A percentile compares a stretch with the other conserved stretches of the same genome.
Evolutionary conservation across 2,113 vertebrate species (phyloP).

Genomic region (Halcyon malimbica): DNA sequence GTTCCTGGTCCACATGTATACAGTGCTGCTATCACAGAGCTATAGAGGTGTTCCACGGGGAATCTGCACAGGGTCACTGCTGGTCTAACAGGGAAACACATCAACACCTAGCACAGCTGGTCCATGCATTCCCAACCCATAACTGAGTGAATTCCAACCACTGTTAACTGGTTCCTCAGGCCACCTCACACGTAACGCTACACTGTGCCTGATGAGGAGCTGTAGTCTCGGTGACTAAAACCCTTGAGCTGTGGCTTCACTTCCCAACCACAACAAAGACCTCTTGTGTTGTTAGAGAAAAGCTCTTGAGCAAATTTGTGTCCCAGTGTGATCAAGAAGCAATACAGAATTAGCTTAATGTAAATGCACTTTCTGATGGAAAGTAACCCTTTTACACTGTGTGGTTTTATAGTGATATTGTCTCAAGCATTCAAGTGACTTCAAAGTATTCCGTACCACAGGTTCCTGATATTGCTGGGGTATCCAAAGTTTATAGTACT

Average conservation of each 20-base stretch:
- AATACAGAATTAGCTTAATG: not conserved
- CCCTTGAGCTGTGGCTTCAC: not conserved
- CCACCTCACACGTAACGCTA: not conserved
- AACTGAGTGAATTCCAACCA: not conserved
- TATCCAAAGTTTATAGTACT: constrained; percentile 91
- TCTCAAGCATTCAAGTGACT: not conserved
- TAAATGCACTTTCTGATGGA: not conserved
- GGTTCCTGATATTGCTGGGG: constrained; percentile 75
- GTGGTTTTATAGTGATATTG: not conserved
- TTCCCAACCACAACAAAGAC: not conserved
- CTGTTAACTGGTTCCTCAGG: not conserved
- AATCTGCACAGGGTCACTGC: not conserved
- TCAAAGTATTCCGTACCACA: constrained; percentile 74
- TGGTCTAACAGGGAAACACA: not conserved
- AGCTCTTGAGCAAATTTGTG: not conserved
- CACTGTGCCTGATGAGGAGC: not conserved
- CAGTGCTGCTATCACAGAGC: not conserved
- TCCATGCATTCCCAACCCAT: not conserved
- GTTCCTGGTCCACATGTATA: not conserved
- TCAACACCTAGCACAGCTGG: not conserved
- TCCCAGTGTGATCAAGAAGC: not conserved
- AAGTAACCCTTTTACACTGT: not conserved
- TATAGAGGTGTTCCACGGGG: not conserved
- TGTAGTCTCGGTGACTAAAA: not conserved
- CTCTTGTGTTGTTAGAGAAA: not conserved